A percentile compares a stretch with the other conserved stretches of the same genome.
These are phyloP conservation scores for Gadopsis bispinosus DNA, from an alignment of 2,797 vertebrate genomes.

Conservation along the genomic window DNA sequence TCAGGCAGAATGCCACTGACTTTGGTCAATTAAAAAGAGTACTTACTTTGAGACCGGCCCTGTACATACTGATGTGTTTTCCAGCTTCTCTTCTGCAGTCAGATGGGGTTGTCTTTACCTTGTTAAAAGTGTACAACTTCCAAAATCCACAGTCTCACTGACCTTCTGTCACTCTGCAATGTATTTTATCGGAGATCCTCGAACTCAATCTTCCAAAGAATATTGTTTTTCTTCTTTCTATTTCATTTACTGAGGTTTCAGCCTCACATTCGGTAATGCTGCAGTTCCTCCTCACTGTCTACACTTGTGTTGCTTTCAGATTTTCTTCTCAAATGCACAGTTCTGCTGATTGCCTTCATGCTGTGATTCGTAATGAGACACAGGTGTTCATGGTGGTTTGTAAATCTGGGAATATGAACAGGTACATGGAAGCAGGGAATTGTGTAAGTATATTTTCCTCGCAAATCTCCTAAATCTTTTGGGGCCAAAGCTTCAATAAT, in stretches of 20 bases:
- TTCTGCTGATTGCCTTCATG: constrained; percentile 49
- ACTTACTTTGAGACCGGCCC: constrained; percentile 2
- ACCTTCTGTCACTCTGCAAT: constrained; percentile 42
- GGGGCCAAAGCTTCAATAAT: constrained; percentile 34
- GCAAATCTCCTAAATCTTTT: constrained; percentile 28
- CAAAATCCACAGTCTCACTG: constrained; percentile 27
- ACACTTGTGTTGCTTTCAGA: constrained; percentile 22
- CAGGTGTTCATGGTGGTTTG: constrained; percentile 49
- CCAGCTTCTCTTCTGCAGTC: constrained; percentile 24
- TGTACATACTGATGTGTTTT: constrained; percentile 32
- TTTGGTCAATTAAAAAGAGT: constrained; percentile 24
- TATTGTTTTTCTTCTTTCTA: constrained; percentile 39
- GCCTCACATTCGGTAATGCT: constrained; percentile 16
- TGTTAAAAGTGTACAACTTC: constrained; percentile 35
- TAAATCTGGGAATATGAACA: constrained; percentile 28
- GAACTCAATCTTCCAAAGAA: constrained; percentile 24
- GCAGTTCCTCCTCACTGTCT: constrained; percentile 19
- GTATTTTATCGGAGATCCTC: constrained; percentile 36
- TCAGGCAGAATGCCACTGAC: constrained; percentile 22
- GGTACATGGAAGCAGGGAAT: constrained; percentile 11
- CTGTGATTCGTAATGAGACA: constrained; percentile 61
- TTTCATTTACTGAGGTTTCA: constrained; percentile 37
- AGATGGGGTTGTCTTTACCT: constrained; percentile 20
- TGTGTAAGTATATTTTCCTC: constrained; percentile 8
- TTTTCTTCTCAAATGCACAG: constrained; percentile 25